These are phyloP conservation scores for Bradypodion pumilum DNA, from an alignment of 2,797 vertebrate species.

Conservation along the genomic window DNA sequence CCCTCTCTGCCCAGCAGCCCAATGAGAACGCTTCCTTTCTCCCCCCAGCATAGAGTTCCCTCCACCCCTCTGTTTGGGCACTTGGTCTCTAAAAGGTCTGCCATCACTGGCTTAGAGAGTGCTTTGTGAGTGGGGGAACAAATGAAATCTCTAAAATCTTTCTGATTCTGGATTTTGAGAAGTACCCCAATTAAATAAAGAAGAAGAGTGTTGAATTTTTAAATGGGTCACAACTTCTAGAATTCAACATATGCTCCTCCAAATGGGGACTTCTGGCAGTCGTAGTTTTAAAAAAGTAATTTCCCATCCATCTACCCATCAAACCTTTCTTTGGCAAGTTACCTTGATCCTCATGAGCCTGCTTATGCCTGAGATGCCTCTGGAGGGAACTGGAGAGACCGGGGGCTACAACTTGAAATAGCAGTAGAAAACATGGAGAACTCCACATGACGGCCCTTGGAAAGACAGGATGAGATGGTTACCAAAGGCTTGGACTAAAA, in stretches of 20 bases:
- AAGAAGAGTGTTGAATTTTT: too few species aligned
- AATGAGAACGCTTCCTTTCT: too few species aligned
- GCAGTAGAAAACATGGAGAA: slow-evolving; percentile 53
- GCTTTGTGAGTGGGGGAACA: not conserved
- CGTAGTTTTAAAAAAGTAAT: too few species aligned
- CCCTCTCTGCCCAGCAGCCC: too few species aligned
- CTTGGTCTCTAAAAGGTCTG: too few species aligned
- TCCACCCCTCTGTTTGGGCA: too few species aligned
- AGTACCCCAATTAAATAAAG: too few species aligned
- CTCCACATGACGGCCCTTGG: slow-evolving; percentile 51
- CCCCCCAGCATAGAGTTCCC: too few species aligned
- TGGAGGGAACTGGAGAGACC: slow-evolving; percentile 15
- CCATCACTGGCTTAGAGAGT: not conserved
- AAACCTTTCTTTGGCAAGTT: not conserved
- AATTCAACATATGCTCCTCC: too few species aligned
- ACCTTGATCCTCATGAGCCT: not conserved
- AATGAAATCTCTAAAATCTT: not conserved
- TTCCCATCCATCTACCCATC: not conserved
- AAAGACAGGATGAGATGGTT: not conserved
- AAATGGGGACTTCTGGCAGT: not conserved
- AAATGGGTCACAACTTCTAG: too few species aligned
- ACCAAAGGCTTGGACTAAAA: not conserved
- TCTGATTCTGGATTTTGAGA: not conserved
- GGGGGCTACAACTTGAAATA: slow-evolving; percentile 45
- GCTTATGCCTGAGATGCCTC: not conserved